Base-by-base conservation (phyloP, 2,888 invertebrate genomes). In the Cheilosia impressa region DNA sequence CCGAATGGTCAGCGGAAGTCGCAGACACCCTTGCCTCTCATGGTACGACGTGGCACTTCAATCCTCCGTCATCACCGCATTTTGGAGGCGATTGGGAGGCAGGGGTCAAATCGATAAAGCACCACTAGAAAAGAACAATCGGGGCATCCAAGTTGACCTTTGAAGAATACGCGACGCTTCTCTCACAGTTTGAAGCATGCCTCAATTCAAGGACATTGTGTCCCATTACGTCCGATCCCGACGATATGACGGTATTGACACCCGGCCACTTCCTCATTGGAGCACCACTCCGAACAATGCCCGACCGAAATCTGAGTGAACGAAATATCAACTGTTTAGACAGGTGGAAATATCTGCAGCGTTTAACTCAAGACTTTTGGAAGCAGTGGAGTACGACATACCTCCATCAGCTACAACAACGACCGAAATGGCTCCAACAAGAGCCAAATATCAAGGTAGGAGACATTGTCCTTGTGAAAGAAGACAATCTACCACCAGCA, bases 381-480 rank as follows among this genome's bases (percentile, higher is more conserved):
- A 78, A 81, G 15, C 58, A 82, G 15, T 79, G 85, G 76, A 81
- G 85, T 24, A 58, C 69, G 13, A 79, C 68, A 6, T 84, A 83
- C 43, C 57, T 77, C 4, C 77, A 81, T 9, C 66, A 72, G 43
- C 71, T 84, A 2, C 77, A 81, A 41, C 84, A 81, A 19, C 80
- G 71, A 7, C 71, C 80, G 9, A 80, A 80, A 72, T 76, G 66
- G 80, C 57, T 53, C 2, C 22, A 80, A 9, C 50, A 43, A 34
- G 13, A 62, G 19, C 60, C 27, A 31, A 72, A 71, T 27, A 38
- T 53, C n/a, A 65, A 65, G 13, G 34, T 50, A 50, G 50, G 34
- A n/a, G 63, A 63, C 63, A 45, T 47, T 24, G 27, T 47, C 7
- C 17, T 41, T 7, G 41, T 41, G 1, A 19, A 19, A 19, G 19